Evolutionary conservation across 2,113 vertebrate species (phyloP), one percentile per base, ranked within the genome.

Genomic region (Odontophorus gujanensis): DNA sequence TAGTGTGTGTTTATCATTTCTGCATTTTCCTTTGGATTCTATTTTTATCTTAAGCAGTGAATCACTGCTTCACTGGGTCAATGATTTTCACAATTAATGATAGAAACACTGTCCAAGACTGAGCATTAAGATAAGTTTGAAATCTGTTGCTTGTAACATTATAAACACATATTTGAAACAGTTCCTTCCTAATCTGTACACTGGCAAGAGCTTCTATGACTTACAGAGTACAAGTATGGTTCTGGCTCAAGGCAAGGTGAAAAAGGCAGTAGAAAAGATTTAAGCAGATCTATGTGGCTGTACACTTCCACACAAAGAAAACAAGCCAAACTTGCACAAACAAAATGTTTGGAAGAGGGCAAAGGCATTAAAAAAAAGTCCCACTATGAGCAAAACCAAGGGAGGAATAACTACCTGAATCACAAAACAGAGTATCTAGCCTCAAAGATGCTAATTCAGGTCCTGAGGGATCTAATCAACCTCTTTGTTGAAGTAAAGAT

Each of bases 401-500:
- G 71, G 81, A 96, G 85, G 92, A 97, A 87, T 87, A 97, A 94
- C 96, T 92, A 95, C 89, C 97, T 98, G 97, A 98, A 98, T 97
- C 97, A 92, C 97, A 97, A 97, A 98, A 96, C 79, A 97, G 95
- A 96, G 72, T 80, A 96, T 93, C 95, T 81, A 97, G 93, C 84
- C 97, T 97, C 94, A 96, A 97, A 98, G 93, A 98, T 98, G 97
- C 95, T 97, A 98, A 98, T 98, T 97, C 79, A 69, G 92, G 94
- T 97, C 98, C 97, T 96, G 62, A 83, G 97, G 97, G 97, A 97
- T 95, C 97, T 98, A 97, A 98, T 98, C 97, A 98, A 97, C 96
- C 95, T 96, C 97, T 98, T 98, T 98, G 97, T 97, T 98, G 96
- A 97, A 97, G 97, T 97, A 98, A 97, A 97, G 97, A 98, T 97